Percentiles rank a stretch among this genome's conserved stretches.
These are phyloP conservation scores for Tragelaphus buxtoni DNA, from an alignment of 2,113 vertebrate species.

Conservation along the genomic window DNA sequence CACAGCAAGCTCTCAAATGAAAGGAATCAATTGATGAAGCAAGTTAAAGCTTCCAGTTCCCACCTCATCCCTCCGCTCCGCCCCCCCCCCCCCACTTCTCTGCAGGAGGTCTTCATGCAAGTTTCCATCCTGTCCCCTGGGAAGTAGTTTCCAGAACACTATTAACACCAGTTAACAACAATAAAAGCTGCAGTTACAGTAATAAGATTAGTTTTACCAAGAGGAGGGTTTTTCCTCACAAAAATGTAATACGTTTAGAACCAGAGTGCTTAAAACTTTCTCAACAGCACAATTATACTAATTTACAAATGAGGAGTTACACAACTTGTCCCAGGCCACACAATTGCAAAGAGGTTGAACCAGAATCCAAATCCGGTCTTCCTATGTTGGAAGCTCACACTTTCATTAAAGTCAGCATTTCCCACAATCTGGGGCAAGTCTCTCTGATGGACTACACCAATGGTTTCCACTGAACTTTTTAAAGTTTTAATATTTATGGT, in stretches of 20 bases:
- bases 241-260: neutral
- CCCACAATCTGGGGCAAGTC: neutral
- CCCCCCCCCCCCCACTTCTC: neutral
- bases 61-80: fast-evolving
- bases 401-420: neutral
- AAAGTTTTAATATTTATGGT: neutral
- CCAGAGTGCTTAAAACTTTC: neutral
- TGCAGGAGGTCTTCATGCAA: neutral
- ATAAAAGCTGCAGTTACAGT: neutral
- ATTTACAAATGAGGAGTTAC: slow-evolving; percentile 14
- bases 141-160: neutral
- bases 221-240: neutral
- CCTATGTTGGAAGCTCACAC: neutral
- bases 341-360: neutral
- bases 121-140: too few relatives aligned
- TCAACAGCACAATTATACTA: neutral
- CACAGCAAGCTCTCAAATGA: neutral
- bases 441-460: neutral
- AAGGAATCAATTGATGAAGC: neutral
- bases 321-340: neutral
- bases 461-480: neutral
- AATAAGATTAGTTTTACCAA: neutral
- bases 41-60: neutral
- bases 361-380: neutral
- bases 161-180: neutral